These are phyloP conservation scores for Polylopha cassiicola DNA, from an alignment of 2,888 invertebrate genomes.

Conservation along the genomic window DNA sequence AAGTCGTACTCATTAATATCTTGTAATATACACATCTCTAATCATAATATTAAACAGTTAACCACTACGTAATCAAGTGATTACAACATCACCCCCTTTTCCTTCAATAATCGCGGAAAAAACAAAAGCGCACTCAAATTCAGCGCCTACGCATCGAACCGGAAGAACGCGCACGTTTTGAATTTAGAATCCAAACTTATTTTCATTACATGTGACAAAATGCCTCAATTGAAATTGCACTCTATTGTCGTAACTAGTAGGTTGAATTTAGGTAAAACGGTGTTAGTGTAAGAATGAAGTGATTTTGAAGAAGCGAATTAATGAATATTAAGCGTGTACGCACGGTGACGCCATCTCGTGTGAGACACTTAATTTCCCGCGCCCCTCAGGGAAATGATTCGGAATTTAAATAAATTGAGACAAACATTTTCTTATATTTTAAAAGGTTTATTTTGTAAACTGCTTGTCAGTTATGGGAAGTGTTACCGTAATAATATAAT, in stretches of 20 bases:
- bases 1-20: too few relatives aligned
- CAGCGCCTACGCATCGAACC: constrained; percentile 36
- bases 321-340: constrained; percentile 67
- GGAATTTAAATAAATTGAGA: constrained; percentile 22
- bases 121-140: constrained; percentile 45
- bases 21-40: too few relatives aligned
- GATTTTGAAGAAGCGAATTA: too few relatives aligned
- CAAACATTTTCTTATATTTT: constrained; percentile 16
- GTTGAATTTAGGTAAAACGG: too few relatives aligned
- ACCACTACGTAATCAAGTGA: not conserved
- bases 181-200: too few relatives aligned
- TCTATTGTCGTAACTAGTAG: too few relatives aligned
- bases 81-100: constrained; percentile 1
- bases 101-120: constrained; percentile 12
- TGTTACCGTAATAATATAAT: too few relatives aligned
- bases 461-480: constrained; percentile 13
- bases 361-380: constrained; percentile 40
- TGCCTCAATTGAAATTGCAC: too few relatives aligned
- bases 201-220: too few relatives aligned
- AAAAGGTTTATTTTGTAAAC: too few relatives aligned
- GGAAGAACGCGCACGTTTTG: constrained; percentile 48
- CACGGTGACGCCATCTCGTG: constrained; percentile 39
- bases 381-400: constrained; percentile 10
- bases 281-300: too few relatives aligned
- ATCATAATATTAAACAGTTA: not conserved